Base-by-base conservation (phyloP, 2,113 vertebrate species). In the Parus major region DNA sequence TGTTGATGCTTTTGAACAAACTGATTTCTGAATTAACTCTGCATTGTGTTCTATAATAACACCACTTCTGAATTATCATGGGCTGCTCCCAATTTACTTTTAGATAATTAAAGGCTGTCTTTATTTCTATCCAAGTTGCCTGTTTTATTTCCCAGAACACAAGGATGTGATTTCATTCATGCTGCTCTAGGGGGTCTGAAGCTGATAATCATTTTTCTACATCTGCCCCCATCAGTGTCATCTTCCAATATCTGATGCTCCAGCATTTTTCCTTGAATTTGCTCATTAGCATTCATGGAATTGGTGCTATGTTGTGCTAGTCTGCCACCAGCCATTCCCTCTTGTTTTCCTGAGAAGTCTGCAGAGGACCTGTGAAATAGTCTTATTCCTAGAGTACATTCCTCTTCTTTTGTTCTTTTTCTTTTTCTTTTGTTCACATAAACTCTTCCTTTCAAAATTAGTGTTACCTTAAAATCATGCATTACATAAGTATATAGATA, bases 61-160 rank as follows among this genome's bases (percentile, higher is more conserved):
- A 7, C 88, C 89, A 97, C 96, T 98, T 98, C 97, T 96, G 95
- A 97, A 97, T 98, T 98, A 95, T 96, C 97, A 97, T 96, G 95
- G 96, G 97, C 95, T 97, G 95, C 84, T 98, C 97, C 94, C 97
- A 98, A 97, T 98, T 98, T 98, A 97, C 97, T 98, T 98, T 98
- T 96, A 95, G 98, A 98, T 98, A 98, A 98, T 98, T 98, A 98
- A 98, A 97, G 96, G 94, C 95, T 97, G 95, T 97, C 95, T 98
- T 97, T 98, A 97, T 97, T 98, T 98, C 92, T 96, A 78, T 97
- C 95, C 85, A 97, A 97, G 95, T 97, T 97, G 95, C 93, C 88
- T 91, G 61, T 94, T 98, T 98, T 98, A 98, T 98, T 98, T 98
- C 98, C 98, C 98, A 96, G 94, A 97, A 97, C 97, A 97, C 97